Conservation (phyloP, 2,888 invertebrate genomes). For the Pachliopta kotzebuea region DNA sequence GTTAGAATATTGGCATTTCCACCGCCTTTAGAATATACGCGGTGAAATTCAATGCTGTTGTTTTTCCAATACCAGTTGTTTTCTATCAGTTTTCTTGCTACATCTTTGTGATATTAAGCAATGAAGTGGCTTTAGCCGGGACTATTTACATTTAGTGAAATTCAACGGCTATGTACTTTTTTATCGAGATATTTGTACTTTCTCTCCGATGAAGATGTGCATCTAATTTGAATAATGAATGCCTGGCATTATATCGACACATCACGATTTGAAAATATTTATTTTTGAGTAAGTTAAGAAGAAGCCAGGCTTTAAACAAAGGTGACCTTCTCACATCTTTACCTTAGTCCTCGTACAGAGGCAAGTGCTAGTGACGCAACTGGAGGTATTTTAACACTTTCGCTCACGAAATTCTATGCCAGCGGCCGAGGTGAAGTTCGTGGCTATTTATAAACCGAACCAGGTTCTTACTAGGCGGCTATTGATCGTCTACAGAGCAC, state of each 20-base stretch:
- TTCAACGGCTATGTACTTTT: constrained; percentile 71
- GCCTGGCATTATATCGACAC: constrained; percentile 54
- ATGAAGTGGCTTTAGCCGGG: constrained; percentile 48
- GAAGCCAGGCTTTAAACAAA: constrained; percentile 36
- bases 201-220: constrained; percentile 59
- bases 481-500: constrained; percentile 73
- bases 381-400: constrained; percentile 59
- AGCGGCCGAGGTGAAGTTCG: constrained; percentile 73
- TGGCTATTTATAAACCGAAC: constrained; percentile 76
- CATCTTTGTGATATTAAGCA: constrained; percentile 48
- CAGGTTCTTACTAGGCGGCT: constrained; percentile 66
- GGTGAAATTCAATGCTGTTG: constrained; percentile 57
- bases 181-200: constrained; percentile 74
- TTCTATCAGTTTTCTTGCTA: constrained; percentile 54
- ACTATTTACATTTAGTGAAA: constrained; percentile 73
- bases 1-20: constrained; percentile 58
- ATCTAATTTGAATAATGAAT: constrained; percentile 71
- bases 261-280: constrained; percentile 48
- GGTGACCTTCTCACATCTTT: not conserved
- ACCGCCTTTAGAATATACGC: constrained; percentile 51
- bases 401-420: constrained; percentile 57
- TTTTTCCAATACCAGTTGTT: constrained; percentile 55
- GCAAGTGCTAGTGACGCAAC: constrained; percentile 48
- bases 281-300: constrained; percentile 40
- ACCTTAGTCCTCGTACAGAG: constrained; percentile 17